Evolutionary conservation across 2,113 vertebrate species (phyloP), one percentile per base, ranked within the genome.

Genomic region (Xerus inauris): DNA sequence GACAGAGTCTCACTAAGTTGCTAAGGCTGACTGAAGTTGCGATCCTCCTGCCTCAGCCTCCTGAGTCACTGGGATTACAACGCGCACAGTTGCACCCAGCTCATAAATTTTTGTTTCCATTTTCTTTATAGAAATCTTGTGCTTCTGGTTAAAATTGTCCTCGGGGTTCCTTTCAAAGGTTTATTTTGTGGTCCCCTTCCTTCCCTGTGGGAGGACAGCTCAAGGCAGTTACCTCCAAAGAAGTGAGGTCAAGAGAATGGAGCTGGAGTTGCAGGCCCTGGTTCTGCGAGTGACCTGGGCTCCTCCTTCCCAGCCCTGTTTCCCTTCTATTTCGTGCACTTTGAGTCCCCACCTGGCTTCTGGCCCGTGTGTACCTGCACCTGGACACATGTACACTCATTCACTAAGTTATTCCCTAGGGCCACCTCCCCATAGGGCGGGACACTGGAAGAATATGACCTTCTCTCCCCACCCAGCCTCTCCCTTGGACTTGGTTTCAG

Each of bases 271-370:
- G 4, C 28, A 35, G 22, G 32, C 13, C 35, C 35, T 3, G 42
- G 57, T 12, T 22, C 40, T 42, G 45, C 0, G 1, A 20, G 35
- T 19, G 35, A 81, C 62, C 16, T 11, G 20, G 7, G n/a, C 6
- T 49, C 17, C 22, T n/a, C 5, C n/a, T 69, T n/a, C 35, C 45
- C 2, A 0, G 3, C 40, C 42, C 4, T 3, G 22, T 30, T 54
- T 24, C 4, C 12, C 26, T 35, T 45, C 32, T 8, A 67, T 32
- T 51, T 24, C 5, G 11, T 62, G 59, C 59, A 28, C 24, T 26
- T 28, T 62, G 59, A 62, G 59, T 24, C 24, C 8, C 28, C 2
- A 2, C 38, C 19, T 30, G 24, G 19, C 35, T 65, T 51, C 22
- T 54, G 65, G 35, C 30, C 7, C 57, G 2, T 4, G 14, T 1